Evolutionary conservation across 2,888 invertebrate genomes (phyloP).

Genomic region (Pteria penguin): DNA sequence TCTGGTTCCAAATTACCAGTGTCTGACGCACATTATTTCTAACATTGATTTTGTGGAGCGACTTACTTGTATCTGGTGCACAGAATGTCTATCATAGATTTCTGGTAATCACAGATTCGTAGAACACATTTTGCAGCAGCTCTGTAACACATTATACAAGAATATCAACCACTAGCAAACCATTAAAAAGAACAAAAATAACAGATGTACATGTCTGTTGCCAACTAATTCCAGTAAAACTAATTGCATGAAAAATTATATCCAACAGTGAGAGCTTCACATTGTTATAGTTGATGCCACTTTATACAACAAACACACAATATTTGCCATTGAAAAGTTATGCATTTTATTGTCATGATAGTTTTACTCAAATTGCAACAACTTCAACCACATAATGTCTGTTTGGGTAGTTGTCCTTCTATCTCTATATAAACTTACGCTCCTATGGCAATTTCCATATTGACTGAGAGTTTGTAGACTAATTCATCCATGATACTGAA

Average conservation of each 20-base stretch:
- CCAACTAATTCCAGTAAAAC: too few species aligned
- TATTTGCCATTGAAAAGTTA: too few species aligned
- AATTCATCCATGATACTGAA: slow-evolving; percentile 77
- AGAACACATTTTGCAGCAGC: slow-evolving; percentile 72
- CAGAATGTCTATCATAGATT: slow-evolving; percentile 71
- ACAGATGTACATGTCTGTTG: neutral
- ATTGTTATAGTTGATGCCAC: too few species aligned
- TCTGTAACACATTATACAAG: slow-evolving; percentile 67
- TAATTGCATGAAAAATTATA: too few species aligned
- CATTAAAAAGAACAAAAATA: neutral
- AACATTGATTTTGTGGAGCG: slow-evolving; percentile 71
- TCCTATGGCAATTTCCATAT: slow-evolving; percentile 67
- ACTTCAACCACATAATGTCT: too few species aligned
- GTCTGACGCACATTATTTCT: slow-evolving; percentile 72
- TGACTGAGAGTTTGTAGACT: slow-evolving; percentile 77
- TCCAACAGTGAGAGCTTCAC: too few species aligned
- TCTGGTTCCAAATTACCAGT: slow-evolving; percentile 72
- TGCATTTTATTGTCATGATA: too few species aligned
- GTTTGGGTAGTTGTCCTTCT: too few species aligned
- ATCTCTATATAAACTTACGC: slow-evolving; percentile 73
- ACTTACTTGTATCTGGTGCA: slow-evolving; percentile 76
- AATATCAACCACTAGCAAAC: too few species aligned
- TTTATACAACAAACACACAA: too few species aligned
- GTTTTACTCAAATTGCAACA: too few species aligned
- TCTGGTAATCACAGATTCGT: slow-evolving; percentile 74